phyloP scores from a whole-genome alignment of 2,888 invertebrate genomes.

The Drosophila tanythrix region DNA sequence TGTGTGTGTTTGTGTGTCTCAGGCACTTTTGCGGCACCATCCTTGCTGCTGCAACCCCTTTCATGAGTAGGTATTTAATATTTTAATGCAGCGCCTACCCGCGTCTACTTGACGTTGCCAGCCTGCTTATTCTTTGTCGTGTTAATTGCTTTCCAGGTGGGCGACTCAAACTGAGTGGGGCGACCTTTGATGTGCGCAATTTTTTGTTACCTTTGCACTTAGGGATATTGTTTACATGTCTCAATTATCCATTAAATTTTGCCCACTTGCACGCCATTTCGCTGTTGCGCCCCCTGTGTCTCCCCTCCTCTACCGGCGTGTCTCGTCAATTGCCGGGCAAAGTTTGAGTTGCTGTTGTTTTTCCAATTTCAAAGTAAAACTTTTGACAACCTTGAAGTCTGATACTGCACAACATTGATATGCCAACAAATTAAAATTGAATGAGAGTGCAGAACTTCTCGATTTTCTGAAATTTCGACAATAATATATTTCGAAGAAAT shows the following conservation, averaged over 20 bases:
- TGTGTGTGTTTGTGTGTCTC: background rate
- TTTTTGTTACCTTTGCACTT: conserved; percentile 55
- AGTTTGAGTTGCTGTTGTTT: conserved; percentile 53
- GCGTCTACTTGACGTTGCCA: background rate
- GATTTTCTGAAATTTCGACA: conserved; percentile 26
- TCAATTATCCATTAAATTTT: conserved; percentile 75
- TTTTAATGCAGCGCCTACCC: conserved; percentile 41
- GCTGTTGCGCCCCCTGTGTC: background rate
- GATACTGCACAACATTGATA: conserved; percentile 26
- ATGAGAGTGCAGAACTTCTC: background rate
- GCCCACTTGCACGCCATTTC: conserved; percentile 47
- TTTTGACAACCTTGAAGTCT: conserved; percentile 45
- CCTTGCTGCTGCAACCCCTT: conserved; percentile 38
- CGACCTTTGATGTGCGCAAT: conserved; percentile 70
- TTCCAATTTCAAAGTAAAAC: conserved; percentile 65
- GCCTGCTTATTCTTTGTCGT: conserved; percentile 39
- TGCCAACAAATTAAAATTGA: background rate
- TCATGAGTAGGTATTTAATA: conserved; percentile 48
- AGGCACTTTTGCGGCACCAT: conserved; percentile 62
- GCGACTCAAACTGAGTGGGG: conserved; percentile 32
- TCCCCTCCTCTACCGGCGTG: background rate
- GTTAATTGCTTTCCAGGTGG: conserved; percentile 76
- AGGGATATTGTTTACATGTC: conserved; percentile 77
- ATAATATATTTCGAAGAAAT: conserved; percentile 10
- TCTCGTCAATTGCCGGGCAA: conserved; percentile 4